Base-by-base conservation (phyloP, 2,888 invertebrate genomes). In the Hypercompe scribonia region DNA sequence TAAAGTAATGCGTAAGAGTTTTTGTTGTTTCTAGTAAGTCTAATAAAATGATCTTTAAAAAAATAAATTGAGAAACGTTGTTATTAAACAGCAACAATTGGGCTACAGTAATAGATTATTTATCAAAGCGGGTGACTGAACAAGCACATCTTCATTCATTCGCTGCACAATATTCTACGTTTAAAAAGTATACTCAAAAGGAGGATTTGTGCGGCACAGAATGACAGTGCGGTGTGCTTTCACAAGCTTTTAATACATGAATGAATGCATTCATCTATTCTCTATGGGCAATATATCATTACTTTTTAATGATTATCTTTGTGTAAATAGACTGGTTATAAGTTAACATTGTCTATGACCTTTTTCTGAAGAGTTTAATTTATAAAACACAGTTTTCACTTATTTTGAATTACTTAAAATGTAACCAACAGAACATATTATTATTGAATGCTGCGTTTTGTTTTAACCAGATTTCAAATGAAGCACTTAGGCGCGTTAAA, bases 181-280 rank as follows among this genome's bases (percentile, higher is more conserved):
- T 82, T 68, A 79, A 78, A 81, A 75, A 79, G 46, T 78, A 72
- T 78, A 76, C 73, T 78, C 78, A 81, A 81, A 83, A 76, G 77
- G 73, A 82, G 21, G 68, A 77, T 77, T 77, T 76, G 74, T 72
- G 65, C 64, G 74, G 67, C 75, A 72, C 42, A 65, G 63, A 72
- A 63, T 39, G 65, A n/a, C 65, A 69, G 65, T 71, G 72, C 78
- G 80, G 80, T 75, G 76, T 54, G 54, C 54, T 4, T 58, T 21
- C 71, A 67, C 68, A 68, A 68, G 74, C 72, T 78, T 76, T 74
- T 77, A 78, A 73, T 73, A 71, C 72, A 71, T 58, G 64, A 71
- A 72, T 75, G 73, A 67, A 67, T 33, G 77, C 46, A 69, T 66
- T 79, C 72, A 75, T 82, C 81, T 79, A 71, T 81, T 69, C 81